Conservation (phyloP, 2,888 invertebrate species). For the Anodontia alba region DNA sequence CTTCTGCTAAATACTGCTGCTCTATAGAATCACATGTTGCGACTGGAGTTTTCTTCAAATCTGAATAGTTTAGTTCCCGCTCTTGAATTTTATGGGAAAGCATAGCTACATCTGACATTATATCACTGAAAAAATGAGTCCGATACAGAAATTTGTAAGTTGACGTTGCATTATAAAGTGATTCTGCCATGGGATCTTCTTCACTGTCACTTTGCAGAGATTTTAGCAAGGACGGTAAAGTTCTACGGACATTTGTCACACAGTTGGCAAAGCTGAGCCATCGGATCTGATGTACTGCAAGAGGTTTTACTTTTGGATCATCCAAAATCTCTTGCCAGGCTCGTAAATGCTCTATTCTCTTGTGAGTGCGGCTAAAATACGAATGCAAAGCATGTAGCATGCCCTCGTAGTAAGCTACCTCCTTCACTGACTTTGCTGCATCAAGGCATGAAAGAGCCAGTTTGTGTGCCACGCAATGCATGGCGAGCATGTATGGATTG, state of each 20-base stretch:
- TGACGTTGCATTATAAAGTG: constrained; percentile 22
- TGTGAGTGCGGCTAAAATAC: constrained; percentile 29
- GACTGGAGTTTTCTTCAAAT: constrained; percentile 16
- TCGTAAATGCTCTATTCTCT: constrained; percentile 34
- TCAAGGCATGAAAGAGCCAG: too few species aligned
- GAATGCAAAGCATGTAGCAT: constrained; percentile 28
- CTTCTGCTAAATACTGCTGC: constrained; percentile 42
- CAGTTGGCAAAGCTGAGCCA: too few species aligned
- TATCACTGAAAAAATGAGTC: constrained; percentile 43
- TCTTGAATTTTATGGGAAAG: constrained; percentile 30
- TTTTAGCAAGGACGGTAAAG: too few species aligned
- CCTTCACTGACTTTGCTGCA: too few species aligned
- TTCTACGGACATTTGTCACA: too few species aligned
- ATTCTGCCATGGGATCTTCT: constrained; percentile 33
- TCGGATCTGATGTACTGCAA: too few species aligned
- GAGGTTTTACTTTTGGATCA: too few species aligned
- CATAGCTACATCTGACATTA: constrained; percentile 35
- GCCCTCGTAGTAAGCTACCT: constrained; percentile 31
- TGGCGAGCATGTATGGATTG: too few species aligned
- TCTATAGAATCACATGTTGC: too few species aligned
- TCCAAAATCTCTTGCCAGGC: constrained; percentile 41
- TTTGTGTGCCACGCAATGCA: too few species aligned
- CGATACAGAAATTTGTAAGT: constrained; percentile 39
- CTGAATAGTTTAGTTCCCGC: constrained; percentile 16
- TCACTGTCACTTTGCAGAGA: constrained; percentile 38